Conservation (phyloP, 35 echinoderm and acorn worm species). For the Apostichopus parvimensis region DNA sequence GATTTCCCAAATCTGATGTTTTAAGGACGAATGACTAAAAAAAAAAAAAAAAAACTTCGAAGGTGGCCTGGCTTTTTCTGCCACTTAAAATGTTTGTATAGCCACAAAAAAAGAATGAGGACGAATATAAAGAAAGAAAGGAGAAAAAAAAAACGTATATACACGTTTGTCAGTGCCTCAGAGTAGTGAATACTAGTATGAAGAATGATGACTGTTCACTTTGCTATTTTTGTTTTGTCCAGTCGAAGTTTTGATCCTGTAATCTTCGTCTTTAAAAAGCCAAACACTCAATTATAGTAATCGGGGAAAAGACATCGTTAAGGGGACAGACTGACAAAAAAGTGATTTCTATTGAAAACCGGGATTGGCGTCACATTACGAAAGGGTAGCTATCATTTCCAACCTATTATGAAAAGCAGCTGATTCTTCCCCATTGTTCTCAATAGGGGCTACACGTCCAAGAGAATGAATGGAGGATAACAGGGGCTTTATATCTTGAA, state of each 20-base stretch:
- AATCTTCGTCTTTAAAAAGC: conserved; percentile 22
- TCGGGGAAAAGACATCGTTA: conserved; percentile 10
- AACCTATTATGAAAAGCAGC: background rate
- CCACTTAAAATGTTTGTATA: background rate
- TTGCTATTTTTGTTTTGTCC: background rate
- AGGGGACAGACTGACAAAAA: background rate
- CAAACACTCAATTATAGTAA: conserved; percentile 51
- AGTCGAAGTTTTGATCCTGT: background rate
- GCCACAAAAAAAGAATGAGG: no score
- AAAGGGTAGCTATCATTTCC: conserved; percentile 3
- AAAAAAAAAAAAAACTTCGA: background rate
- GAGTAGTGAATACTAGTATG: no score
- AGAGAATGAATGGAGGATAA: background rate
- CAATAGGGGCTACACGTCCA: background rate
- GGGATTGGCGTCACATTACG: conserved; percentile 29
- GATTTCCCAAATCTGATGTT: background rate
- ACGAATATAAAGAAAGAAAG: no score
- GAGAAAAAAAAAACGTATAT: no score
- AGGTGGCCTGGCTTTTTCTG: conserved; percentile 10
- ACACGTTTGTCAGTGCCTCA: no score
- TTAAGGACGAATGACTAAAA: background rate
- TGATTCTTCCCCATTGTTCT: background rate
- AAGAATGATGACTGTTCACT: background rate
- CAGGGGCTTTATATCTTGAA: background rate
- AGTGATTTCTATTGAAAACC: background rate